Evolutionary conservation across 2,113 vertebrate genomes (phyloP).

Genomic region (Echinops telfairi): DNA sequence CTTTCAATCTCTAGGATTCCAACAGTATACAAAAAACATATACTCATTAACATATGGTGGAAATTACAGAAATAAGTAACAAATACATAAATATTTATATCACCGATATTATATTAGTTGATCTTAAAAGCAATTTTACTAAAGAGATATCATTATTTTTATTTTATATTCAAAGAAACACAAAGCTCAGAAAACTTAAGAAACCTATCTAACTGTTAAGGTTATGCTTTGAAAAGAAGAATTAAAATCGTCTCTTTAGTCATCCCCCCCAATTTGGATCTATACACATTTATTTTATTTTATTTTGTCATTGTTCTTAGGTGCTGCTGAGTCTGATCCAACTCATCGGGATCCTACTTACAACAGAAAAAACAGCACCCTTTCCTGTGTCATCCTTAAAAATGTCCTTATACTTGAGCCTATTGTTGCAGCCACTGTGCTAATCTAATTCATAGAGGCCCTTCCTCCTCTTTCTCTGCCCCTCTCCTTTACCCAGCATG

Average conservation of each 20-base stretch:
- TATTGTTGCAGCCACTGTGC: too few species aligned
- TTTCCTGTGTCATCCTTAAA: too few species aligned
- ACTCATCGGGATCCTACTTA: too few species aligned
- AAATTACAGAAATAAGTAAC: slow-evolving; percentile 29
- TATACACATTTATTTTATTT: background rate
- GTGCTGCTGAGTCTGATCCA: too few species aligned
- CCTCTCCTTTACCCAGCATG: too few species aligned
- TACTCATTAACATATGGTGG: background rate
- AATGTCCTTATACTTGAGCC: too few species aligned
- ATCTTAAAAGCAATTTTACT: slow-evolving; percentile 2
- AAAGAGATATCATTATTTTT: background rate
- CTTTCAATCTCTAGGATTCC: background rate
- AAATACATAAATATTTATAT: slow-evolving; percentile 38
- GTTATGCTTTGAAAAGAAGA: background rate
- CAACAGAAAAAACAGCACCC: too few species aligned
- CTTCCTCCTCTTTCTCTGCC: too few species aligned
- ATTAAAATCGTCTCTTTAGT: background rate
- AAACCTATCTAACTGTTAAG: background rate
- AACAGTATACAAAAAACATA: background rate
- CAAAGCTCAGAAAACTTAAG: background rate
- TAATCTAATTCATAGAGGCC: too few species aligned
- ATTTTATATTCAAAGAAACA: slow-evolving; percentile 37
- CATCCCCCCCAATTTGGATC: background rate
- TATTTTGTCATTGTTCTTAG: too few species aligned
- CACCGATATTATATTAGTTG: background rate